Conservation (phyloP, 2,888 invertebrate species). For the Epistrophe eligans region DNA sequence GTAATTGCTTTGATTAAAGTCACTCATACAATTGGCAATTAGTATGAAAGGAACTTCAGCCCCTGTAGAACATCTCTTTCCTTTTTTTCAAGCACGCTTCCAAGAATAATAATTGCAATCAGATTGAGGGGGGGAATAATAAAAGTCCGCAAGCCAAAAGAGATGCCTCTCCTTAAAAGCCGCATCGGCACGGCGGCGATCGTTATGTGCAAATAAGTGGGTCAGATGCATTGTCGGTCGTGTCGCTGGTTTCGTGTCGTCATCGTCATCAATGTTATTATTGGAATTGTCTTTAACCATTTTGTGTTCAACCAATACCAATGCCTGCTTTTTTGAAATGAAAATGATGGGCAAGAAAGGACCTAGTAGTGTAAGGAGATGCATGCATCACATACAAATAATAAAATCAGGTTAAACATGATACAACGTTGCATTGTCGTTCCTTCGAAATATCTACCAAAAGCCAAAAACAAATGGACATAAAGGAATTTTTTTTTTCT, state of each 20-base stretch:
- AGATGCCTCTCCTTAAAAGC: slow-evolving; percentile 22
- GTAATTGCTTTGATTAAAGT: too few species aligned
- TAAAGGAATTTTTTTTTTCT: slow-evolving; percentile 59
- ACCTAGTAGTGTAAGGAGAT: slow-evolving; percentile 59
- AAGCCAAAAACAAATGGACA: slow-evolving; percentile 23
- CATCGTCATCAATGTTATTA: neutral
- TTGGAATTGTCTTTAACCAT: neutral
- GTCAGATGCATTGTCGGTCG: slow-evolving; percentile 40
- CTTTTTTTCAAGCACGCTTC: slow-evolving; percentile 55
- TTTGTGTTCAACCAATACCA: neutral
- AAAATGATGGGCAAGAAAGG: slow-evolving; percentile 50
- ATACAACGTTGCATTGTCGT: slow-evolving; percentile 25
- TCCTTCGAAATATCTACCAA: slow-evolving; percentile 28
- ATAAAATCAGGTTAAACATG: slow-evolving; percentile 74
- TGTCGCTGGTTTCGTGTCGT: neutral
- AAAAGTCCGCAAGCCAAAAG: slow-evolving; percentile 32
- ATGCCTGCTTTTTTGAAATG: slow-evolving; percentile 26
- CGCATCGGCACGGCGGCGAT: slow-evolving; percentile 19
- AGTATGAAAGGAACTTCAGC: slow-evolving; percentile 31
- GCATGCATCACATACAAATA: slow-evolving; percentile 35
- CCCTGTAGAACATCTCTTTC: slow-evolving; percentile 47
- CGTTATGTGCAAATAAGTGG: slow-evolving; percentile 21
- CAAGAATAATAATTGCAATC: slow-evolving; percentile 65
- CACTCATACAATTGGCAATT: too few species aligned
- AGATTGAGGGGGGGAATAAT: slow-evolving; percentile 55